phyloP scores from a whole-genome alignment of 2,888 invertebrate species.

The Sceliomorpha sp. region DNA sequence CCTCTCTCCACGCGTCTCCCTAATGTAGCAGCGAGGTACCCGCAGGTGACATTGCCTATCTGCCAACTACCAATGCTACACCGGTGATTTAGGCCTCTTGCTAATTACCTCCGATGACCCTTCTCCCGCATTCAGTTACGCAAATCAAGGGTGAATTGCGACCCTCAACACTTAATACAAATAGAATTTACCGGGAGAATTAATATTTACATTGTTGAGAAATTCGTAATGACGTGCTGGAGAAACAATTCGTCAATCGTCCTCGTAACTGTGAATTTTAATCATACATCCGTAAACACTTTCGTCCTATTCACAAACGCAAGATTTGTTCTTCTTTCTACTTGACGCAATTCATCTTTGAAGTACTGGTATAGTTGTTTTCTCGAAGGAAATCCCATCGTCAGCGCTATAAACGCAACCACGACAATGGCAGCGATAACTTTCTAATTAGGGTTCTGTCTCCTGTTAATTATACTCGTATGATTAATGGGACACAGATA shows the following conservation, averaged over 20 bases:
- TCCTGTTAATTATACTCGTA: constrained; percentile 71
- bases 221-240: not conserved
- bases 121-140: constrained; percentile 68
- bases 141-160: constrained; percentile 36
- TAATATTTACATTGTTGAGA: constrained; percentile 6
- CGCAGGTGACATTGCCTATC: constrained; percentile 69
- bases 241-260: too few relatives aligned
- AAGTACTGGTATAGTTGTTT: constrained; percentile 42
- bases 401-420: constrained; percentile 53
- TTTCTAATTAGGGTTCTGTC: constrained; percentile 74
- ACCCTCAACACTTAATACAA: constrained; percentile 15
- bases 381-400: constrained; percentile 42
- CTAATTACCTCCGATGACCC: constrained; percentile 74
- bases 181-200: constrained; percentile 6
- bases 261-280: too few relatives aligned
- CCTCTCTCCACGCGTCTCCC: constrained; percentile 27
- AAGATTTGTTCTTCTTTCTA: too few relatives aligned
- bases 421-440: constrained; percentile 70
- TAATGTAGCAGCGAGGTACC: constrained; percentile 66
- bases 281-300: constrained; percentile 7
- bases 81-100: constrained; percentile 72
- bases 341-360: constrained; percentile 43
- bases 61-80: constrained; percentile 67
- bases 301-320: not conserved
- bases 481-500: constrained; percentile 72